Evolutionary conservation across 2,113 vertebrate species (phyloP).

Genomic region (Fulica atra): DNA sequence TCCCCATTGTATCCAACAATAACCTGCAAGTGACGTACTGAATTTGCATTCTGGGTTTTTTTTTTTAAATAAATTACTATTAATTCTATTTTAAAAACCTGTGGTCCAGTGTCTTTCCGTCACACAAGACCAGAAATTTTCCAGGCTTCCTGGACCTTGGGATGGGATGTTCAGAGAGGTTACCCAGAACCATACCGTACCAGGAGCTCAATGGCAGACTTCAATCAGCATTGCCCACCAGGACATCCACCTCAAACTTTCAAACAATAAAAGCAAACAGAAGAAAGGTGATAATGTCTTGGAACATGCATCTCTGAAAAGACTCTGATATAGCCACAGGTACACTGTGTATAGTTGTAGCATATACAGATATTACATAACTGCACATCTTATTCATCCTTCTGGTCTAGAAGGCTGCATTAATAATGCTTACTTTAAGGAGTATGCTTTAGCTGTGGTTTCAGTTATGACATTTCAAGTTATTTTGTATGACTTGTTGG

Average conservation of each 20-base stretch:
- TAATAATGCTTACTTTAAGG: not conserved
- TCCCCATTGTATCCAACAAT: too few relatives aligned
- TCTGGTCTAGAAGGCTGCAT: not conserved
- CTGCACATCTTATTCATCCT: not conserved
- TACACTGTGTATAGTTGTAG: not conserved
- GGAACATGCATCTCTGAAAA: not conserved
- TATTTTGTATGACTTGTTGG: not conserved
- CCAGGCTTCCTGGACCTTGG: not conserved
- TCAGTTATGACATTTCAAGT: not conserved
- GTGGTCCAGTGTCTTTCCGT: too few relatives aligned
- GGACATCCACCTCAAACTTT: accelerated
- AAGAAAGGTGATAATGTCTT: not conserved
- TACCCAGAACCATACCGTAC: not conserved
- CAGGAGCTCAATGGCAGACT: not conserved
- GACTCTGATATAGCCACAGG: not conserved
- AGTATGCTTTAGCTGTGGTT: not conserved
- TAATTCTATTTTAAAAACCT: too few relatives aligned
- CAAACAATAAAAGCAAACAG: not conserved
- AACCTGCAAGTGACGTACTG: too few relatives aligned
- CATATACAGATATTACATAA: not conserved
- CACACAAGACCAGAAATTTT: not conserved
- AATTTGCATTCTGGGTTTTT: too few relatives aligned
- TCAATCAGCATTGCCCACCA: not conserved
- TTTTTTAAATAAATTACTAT: too few relatives aligned
- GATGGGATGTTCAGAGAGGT: not conserved